Conservation (phyloP, 1,140 invertebrate genomes). For the Microplitis demolitor region DNA sequence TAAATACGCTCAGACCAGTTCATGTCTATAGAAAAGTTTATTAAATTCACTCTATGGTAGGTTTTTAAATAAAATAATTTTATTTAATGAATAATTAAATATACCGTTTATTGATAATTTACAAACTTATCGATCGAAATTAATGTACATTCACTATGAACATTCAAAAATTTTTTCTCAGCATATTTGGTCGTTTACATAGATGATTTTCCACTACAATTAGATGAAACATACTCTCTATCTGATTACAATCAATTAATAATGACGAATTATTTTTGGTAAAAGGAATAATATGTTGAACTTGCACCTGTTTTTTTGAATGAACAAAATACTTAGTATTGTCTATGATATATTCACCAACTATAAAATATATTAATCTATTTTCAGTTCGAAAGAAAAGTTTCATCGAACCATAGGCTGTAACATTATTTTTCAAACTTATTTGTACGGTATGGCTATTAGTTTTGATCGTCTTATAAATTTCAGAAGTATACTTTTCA, state of each 20-base stretch:
- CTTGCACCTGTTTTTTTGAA: conserved; percentile 1
- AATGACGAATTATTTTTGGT: neutral
- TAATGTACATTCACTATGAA: no score
- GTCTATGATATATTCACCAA: conserved; percentile 14
- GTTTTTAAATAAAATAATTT: no score
- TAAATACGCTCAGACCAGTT: no score
- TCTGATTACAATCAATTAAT: conserved; percentile 3
- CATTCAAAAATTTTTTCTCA: conserved; percentile 8
- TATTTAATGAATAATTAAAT: no score
- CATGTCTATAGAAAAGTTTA: no score
- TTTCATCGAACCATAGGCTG: conserved; percentile 23
- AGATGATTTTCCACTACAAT: conserved; percentile 17
- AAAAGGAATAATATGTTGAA: conserved; percentile 21
- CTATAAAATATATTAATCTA: conserved; percentile 20
- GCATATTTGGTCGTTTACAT: conserved; percentile 17
- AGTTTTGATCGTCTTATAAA: conserved; percentile 32
- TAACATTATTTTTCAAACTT: neutral
- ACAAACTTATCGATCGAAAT: no score
- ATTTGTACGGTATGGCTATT: conserved; percentile 32
- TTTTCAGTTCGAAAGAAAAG: conserved; percentile 23
- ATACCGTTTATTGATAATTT: no score
- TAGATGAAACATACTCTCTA: conserved; percentile 11
- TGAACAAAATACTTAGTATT: conserved; percentile 21
- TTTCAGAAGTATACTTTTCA: conserved; percentile 32
- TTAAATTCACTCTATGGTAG: no score